Conservation (phyloP, 2,797 vertebrate genomes). For the Urophycis tenuis region DNA sequence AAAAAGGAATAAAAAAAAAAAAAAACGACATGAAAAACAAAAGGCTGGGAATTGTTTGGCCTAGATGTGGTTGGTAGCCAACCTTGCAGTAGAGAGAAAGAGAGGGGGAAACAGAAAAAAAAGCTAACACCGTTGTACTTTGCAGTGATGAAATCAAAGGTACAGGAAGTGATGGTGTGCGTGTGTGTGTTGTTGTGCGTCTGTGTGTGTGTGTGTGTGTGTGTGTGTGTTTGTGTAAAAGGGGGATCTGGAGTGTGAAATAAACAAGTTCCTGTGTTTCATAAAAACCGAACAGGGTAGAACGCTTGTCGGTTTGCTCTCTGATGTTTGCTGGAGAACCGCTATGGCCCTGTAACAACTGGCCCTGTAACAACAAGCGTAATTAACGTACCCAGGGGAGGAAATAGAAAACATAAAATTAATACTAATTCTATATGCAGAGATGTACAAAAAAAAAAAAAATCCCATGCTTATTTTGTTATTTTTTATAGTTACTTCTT, state of each 20-base stretch:
- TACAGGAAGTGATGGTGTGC: neutral
- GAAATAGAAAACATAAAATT: constrained; percentile 61
- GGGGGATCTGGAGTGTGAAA: constrained; percentile 2
- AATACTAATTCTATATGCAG: constrained; percentile 65
- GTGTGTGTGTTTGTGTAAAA: neutral
- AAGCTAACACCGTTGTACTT: neutral
- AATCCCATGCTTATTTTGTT: constrained; percentile 49
- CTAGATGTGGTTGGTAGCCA: neutral
- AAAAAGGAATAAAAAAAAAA: neutral
- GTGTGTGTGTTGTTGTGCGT: constrained; percentile 7
- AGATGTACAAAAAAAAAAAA: constrained; percentile 64
- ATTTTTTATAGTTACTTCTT: neutral
- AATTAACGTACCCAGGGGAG: constrained; percentile 61
- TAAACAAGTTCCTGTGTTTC: constrained; percentile 27
- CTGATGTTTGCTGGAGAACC: constrained; percentile 58
- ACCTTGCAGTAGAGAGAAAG: neutral
- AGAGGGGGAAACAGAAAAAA: too few relatives aligned
- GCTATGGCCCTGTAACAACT: constrained; percentile 57
- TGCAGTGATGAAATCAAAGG: constrained; percentile 1
- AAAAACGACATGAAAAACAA: neutral
- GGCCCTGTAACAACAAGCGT: constrained; percentile 54
- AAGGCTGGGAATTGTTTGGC: constrained; percentile 2
- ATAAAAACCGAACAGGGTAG: constrained; percentile 33
- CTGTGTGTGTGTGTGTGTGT: constrained; percentile 9
- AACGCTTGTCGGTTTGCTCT: constrained; percentile 43